Percentiles rank a stretch among this genome's conserved stretches.
phyloP scores from a whole-genome alignment of 2,888 invertebrate species.

The Sarcophaga variegata region DNA sequence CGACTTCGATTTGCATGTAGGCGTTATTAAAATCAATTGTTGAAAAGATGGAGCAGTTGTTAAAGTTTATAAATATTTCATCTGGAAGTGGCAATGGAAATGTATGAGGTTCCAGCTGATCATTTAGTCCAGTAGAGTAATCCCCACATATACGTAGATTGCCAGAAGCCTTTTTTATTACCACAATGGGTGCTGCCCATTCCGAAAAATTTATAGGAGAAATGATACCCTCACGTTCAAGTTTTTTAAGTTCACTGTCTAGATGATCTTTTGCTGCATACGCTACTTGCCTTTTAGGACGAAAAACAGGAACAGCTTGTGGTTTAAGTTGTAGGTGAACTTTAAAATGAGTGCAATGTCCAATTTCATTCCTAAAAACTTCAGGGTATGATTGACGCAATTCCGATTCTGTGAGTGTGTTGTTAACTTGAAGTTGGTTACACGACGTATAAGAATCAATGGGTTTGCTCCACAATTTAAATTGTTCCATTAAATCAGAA shows the following conservation, averaged over 20 bases:
- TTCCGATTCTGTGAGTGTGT: background rate
- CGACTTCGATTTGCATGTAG: slow-evolving; percentile 27
- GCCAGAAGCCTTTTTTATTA: background rate
- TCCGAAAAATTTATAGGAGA: slow-evolving; percentile 37
- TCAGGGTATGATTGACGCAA: background rate
- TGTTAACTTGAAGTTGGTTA: background rate
- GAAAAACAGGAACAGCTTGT: slow-evolving; percentile 51
- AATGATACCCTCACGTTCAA: slow-evolving; percentile 16
- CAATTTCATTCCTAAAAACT: slow-evolving; percentile 44
- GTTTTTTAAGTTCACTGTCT: slow-evolving; percentile 32
- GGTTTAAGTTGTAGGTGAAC: slow-evolving; percentile 51
- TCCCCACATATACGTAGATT: too few relatives aligned
- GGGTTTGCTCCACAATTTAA: too few relatives aligned
- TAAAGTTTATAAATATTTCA: slow-evolving; percentile 45
- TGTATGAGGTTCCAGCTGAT: slow-evolving; percentile 3
- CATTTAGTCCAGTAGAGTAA: slow-evolving; percentile 38
- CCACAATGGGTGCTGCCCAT: slow-evolving; percentile 46
- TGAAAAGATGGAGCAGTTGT: slow-evolving; percentile 14
- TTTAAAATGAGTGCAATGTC: slow-evolving; percentile 39
- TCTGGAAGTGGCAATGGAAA: slow-evolving; percentile 39
- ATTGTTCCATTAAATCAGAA: too few relatives aligned
- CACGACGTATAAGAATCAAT: too few relatives aligned
- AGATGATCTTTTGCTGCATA: background rate
- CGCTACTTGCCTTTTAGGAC: slow-evolving; percentile 28
- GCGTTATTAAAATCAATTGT: slow-evolving; percentile 22